Base-by-base conservation (phyloP, 1,140 invertebrate species). In the Leptoteleia sp. region DNA sequence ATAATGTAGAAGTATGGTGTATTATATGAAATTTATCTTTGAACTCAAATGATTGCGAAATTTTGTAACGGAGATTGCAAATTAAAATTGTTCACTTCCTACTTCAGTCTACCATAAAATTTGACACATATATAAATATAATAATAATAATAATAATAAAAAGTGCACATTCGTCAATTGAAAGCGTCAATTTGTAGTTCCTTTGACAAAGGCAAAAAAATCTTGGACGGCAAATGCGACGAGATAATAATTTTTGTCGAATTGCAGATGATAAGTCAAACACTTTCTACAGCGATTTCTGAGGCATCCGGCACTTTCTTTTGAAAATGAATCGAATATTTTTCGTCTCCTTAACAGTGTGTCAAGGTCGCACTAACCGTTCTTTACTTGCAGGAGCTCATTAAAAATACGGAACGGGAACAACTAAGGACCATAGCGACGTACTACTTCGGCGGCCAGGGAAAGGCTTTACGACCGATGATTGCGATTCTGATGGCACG, bases 401-500 rank as follows among this genome's bases (percentile, higher is more conserved):
- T 92, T 81, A 91, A 90, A 81, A 95, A 95, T 83, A 96, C 95
- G 80, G 93, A 93, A 84, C 92, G 94, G 84, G 90, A 93, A 50
- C 94, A 97, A 87, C 89, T 98, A 82, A 93, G 94, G 85, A 94
- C 94, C 80, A 96, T 98, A 89, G 93, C 96, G 42, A 95, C 94
- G 79, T 99, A 99, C 90, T 98, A 99, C 90, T 98, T 99, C 90
- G 96, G 98, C 91, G 97, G 97, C 22, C 94, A 98, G 87, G 97
- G 97, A 70, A 99, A 99, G 91, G 96, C 96, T 40, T 91, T 99
- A 52, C 92, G 97, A 83, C 97, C 97, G 15, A 96, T 97, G 93
- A 93, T 98, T 31, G 93, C 95, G 12, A 93, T 98, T 81, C 91
- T 98, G 33, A 96, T 98, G 94, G 95, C 96, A 81, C 92, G 95